A percentile compares a stretch with the other conserved stretches of the same genome.
Evolutionary conservation across 2,888 invertebrate genomes (phyloP).

Genomic region (Phalera bucephala): DNA sequence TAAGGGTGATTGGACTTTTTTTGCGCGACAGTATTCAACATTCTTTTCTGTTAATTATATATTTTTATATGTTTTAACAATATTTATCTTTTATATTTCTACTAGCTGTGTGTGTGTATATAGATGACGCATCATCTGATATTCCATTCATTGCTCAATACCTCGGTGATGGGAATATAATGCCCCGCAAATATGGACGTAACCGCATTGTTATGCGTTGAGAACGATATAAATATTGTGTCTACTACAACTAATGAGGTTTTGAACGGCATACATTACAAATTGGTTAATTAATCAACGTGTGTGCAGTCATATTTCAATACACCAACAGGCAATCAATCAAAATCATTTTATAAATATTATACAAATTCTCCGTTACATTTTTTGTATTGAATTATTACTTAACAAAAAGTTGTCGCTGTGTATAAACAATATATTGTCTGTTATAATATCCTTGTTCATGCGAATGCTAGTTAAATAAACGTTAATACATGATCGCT

Average conservation of each 20-base stretch:
- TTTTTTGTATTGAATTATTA: too few relatives aligned
- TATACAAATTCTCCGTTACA: too few relatives aligned
- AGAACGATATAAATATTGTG: conserved; percentile 26
- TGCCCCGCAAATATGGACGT: conserved; percentile 18
- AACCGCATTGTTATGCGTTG: conserved; percentile 38
- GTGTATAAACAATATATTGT: too few relatives aligned
- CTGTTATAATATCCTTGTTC: too few relatives aligned
- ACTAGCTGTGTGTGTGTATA: too few relatives aligned
- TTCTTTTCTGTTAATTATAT: too few relatives aligned
- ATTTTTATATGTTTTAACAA: too few relatives aligned
- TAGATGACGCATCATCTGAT: conserved; percentile 26
- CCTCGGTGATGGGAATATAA: conserved; percentile 34
- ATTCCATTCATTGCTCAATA: conserved; percentile 39
- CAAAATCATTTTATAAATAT: background rate
- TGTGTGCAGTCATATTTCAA: conserved; percentile 4
- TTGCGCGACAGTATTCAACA: too few relatives aligned
- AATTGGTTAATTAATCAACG: conserved; percentile 22
- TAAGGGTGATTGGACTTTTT: too few relatives aligned
- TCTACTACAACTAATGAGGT: conserved; percentile 26
- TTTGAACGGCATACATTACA: conserved; percentile 29
- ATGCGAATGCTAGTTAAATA: background rate
- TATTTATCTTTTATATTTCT: too few relatives aligned
- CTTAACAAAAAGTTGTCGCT: too few relatives aligned
- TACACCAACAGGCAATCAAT: conserved; percentile 1
- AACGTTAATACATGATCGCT: conserved; percentile 5